Evolutionary conservation across 2,797 vertebrate species (phyloP).

Genomic region (Pseudomugil tenellus): DNA sequence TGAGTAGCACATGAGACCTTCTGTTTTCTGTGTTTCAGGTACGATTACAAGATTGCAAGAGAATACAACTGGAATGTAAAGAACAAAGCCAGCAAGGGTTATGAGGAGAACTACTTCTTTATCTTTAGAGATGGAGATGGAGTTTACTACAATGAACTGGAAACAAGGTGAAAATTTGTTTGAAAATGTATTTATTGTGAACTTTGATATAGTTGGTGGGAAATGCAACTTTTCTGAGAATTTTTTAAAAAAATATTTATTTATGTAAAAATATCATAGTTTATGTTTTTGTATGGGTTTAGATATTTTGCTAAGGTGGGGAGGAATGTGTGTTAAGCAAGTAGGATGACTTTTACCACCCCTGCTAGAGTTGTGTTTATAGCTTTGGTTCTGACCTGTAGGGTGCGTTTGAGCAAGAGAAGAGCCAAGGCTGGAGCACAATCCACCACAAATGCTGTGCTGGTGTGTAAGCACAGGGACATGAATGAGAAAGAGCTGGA

Average conservation of each 20-base stretch:
- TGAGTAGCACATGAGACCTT: not conserved
- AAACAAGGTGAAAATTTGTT: conserved; percentile 84
- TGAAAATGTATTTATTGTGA: not conserved
- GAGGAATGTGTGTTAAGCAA: not conserved
- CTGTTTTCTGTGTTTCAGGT: conserved; percentile 75
- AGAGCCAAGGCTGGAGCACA: conserved; percentile 94
- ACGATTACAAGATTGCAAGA: conserved; percentile 95
- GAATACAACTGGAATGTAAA: conserved; percentile 99
- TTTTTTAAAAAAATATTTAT: not conserved
- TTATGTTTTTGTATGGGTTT: not conserved
- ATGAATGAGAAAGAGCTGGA: conserved; percentile 98
- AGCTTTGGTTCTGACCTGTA: conserved; percentile 55
- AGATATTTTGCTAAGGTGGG: not conserved
- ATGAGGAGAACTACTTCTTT: conserved; percentile 98
- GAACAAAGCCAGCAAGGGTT: conserved; percentile 98
- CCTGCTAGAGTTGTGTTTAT: conserved; percentile 4
- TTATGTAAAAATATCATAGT: not conserved
- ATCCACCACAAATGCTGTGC: conserved; percentile 92
- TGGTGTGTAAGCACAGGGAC: conserved; percentile 96
- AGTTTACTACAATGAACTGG: conserved; percentile 96
- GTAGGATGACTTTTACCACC: not conserved
- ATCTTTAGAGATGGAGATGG: conserved; percentile 95
- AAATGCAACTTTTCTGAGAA: not conserved
- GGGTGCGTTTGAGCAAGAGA: conserved; percentile 95
- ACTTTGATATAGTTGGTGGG: not conserved